Evolutionary conservation across 2,888 invertebrate genomes (phyloP).

Genomic region (Drosophila paramelanica): DNA sequence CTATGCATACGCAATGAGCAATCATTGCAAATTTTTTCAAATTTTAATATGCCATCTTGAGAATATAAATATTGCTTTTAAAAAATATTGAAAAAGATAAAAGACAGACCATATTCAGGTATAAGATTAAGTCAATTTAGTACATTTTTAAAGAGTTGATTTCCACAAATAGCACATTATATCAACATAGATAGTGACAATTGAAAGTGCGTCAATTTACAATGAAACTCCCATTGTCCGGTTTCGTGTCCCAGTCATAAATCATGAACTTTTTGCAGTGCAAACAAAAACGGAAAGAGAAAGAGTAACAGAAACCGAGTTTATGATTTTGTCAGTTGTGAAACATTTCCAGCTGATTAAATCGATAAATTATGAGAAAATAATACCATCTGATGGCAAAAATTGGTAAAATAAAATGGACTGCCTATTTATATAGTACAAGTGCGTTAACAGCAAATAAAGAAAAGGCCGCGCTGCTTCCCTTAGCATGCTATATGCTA

Average conservation of each 20-base stretch:
- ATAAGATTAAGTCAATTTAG: too few relatives aligned
- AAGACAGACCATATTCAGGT: too few relatives aligned
- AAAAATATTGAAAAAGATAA: background rate
- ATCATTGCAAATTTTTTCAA: too few relatives aligned
- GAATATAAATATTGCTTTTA: too few relatives aligned
- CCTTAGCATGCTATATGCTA: too few relatives aligned
- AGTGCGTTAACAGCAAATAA: slow-evolving; percentile 57
- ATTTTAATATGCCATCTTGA: too few relatives aligned
- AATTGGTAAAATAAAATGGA: slow-evolving; percentile 50
- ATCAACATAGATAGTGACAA: slow-evolving; percentile 11
- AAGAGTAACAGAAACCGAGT: slow-evolving; percentile 40
- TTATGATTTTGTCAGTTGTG: slow-evolving; percentile 79
- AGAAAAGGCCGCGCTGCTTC: slow-evolving; percentile 18
- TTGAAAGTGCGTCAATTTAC: slow-evolving; percentile 34
- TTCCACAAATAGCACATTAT: too few relatives aligned
- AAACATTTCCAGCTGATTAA: slow-evolving; percentile 78
- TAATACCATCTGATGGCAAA: slow-evolving; percentile 63
- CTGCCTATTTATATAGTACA: slow-evolving; percentile 41
- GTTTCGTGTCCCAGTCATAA: slow-evolving; percentile 47
- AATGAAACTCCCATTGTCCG: slow-evolving; percentile 18
- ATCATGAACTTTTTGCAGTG: slow-evolving; percentile 69
- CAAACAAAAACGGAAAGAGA: slow-evolving; percentile 48
- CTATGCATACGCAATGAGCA: too few relatives aligned
- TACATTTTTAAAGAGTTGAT: background rate
- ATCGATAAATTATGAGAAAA: slow-evolving; percentile 76